Base-by-base conservation (phyloP, 2,797 vertebrate genomes). In the Pipistrellus pipistrellus region DNA sequence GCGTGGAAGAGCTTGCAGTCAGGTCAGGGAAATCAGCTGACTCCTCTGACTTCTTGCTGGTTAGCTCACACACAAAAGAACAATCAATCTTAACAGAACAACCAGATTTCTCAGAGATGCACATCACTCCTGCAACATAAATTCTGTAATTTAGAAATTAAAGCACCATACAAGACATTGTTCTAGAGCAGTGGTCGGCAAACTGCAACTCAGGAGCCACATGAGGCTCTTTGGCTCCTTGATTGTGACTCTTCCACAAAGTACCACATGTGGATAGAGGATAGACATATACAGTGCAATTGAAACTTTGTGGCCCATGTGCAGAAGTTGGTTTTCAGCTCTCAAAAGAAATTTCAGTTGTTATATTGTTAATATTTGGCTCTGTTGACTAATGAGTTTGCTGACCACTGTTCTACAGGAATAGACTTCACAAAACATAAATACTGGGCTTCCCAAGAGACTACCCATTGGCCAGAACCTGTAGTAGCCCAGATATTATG, bases 91-190 rank as follows among this genome's bases (percentile, higher is more conserved):
- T 14, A 77, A 87, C 0, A 8, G 4, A 48, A 41, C 14, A 46
- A 35, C 27, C 25, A 84, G 44, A 41, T 90, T 83, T 86, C 57
- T 93, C 23, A n/a, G 78, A 88, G n/a, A 69, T 62, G 17, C 5
- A 35, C 44, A 38, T 30, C 27, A 1, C 3, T 73, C 9, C 21
- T 88, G 5, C 21, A 87, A 93, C 73, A 83, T 32, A 53, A 51
- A 84, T 75, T 6, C 12, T 55, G 30, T 13, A 62, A 87, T 83
- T 80, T 62, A 59, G 77, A 73, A 84, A 94, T 68, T 93, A 90
- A 62, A 7, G 78, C 35, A 30, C 55, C 20, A 41, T 55, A 80
- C 10, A 6, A 88, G 35, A 62, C 2, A 68, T 51, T 10, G n/a
- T 95, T 76, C 3, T 27, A 85, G 68, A 53, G 8, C 14, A 48